Percentiles rank a stretch among this genome's conserved stretches.
These are phyloP conservation scores for Gila orcuttii DNA, from an alignment of 2,113 vertebrate species.

Conservation along the genomic window DNA sequence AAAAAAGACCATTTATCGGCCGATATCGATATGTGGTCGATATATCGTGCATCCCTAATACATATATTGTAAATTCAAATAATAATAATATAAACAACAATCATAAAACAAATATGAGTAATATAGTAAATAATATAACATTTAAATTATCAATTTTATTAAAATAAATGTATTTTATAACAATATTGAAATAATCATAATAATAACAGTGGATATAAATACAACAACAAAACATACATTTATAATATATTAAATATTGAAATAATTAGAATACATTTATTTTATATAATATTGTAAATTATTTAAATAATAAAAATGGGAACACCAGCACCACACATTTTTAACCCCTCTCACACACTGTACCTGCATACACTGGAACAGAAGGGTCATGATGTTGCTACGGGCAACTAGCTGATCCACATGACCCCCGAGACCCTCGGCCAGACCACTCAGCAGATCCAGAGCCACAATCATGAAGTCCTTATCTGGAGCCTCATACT, in stretches of 20 bases:
- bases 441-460: slow-evolving; percentile 91
- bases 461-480: slow-evolving; percentile 98
- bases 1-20: no score
- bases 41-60: no score
- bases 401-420: slow-evolving; percentile 92
- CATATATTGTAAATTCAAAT: no score
- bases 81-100: no score
- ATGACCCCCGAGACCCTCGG: slow-evolving; percentile 88
- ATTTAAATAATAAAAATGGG: background rate
- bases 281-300: background rate
- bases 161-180: no score
- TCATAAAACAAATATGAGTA: no score
- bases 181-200: no score
- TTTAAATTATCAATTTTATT: no score
- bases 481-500: slow-evolving; percentile 94
- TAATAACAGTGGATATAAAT: background rate
- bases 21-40: no score
- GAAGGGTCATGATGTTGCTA: slow-evolving; percentile 94
- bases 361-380: slow-evolving; percentile 98
- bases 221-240: background rate
- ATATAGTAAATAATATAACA: no score
- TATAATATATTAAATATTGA: background rate
- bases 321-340: background rate
- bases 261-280: background rate
- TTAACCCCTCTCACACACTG: background rate